A percentile compares a stretch with the other conserved stretches of the same genome.
phyloP scores from a whole-genome alignment of 2,888 invertebrate species.

The Drosophila robusta region DNA sequence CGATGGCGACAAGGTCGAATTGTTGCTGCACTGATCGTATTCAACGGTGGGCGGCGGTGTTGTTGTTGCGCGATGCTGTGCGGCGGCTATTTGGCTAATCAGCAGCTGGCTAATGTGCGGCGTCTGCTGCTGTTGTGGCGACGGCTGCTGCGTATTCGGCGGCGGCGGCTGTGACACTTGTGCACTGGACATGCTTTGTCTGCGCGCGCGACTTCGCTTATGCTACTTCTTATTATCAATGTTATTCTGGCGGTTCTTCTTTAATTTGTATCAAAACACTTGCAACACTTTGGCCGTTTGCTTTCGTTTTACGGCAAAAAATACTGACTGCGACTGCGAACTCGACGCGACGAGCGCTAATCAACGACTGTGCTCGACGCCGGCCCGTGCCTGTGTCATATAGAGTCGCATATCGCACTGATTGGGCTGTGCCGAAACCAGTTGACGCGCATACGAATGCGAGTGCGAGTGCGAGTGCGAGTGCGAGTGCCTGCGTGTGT shows the following conservation, averaged over 20 bases:
- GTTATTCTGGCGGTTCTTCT: slow-evolving; percentile 1
- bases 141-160: slow-evolving; percentile 65
- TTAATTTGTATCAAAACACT: slow-evolving; percentile 5
- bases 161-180: slow-evolving; percentile 84
- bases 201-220: slow-evolving; percentile 23
- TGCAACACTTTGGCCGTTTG: slow-evolving; percentile 18
- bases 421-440: slow-evolving; percentile 48
- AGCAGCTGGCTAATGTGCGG: slow-evolving; percentile 83
- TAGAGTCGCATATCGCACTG: slow-evolving; percentile 53
- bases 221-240: slow-evolving; percentile 7
- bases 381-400: slow-evolving; percentile 70
- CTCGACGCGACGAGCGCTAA: slow-evolving; percentile 77
- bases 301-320: slow-evolving; percentile 18
- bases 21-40: slow-evolving; percentile 81
- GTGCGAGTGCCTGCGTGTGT: not conserved
- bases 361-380: slow-evolving; percentile 79
- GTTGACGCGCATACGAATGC: slow-evolving; percentile 1
- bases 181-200: slow-evolving; percentile 84
- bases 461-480: not conserved
- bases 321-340: slow-evolving; percentile 44
- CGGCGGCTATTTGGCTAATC: slow-evolving; percentile 79
- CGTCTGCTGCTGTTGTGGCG: slow-evolving; percentile 76
- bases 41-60: slow-evolving; percentile 68
- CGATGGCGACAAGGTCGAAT: slow-evolving; percentile 77
- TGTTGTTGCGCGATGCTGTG: slow-evolving; percentile 60